Percentiles rank a stretch among this genome's conserved stretches.
phyloP scores from a whole-genome alignment of 2,797 vertebrate genomes.

The Pempheris klunzingeri region DNA sequence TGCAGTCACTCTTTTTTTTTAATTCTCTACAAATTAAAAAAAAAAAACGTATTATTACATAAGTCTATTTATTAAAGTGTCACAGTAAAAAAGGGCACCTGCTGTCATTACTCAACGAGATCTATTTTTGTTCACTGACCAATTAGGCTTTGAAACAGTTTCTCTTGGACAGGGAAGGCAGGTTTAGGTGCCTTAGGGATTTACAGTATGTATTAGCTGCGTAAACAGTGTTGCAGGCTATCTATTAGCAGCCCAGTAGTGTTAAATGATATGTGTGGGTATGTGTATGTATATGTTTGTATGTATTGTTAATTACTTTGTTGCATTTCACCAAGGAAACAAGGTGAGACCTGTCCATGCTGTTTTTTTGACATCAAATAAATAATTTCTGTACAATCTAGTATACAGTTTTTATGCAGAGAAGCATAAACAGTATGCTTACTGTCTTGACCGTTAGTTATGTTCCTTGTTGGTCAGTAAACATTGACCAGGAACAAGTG shows the following conservation, averaged over 20 bases:
- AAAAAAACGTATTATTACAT: constrained; percentile 5
- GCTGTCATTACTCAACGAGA: constrained; percentile 41
- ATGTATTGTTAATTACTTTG: constrained; percentile 13
- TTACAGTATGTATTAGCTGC: constrained; percentile 51
- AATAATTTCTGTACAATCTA: constrained; percentile 1
- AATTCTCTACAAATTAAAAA: background rate
- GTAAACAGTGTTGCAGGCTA: constrained; percentile 59
- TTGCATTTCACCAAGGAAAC: constrained; percentile 9
- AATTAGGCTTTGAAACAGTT: constrained; percentile 55
- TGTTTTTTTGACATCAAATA: constrained; percentile 8
- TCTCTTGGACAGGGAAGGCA: constrained; percentile 47
- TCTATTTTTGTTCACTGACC: constrained; percentile 64
- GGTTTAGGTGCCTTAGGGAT: constrained; percentile 56
- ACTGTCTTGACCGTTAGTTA: background rate
- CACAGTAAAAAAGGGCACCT: constrained; percentile 27
- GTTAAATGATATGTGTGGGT: constrained; percentile 50
- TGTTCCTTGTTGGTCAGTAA: constrained; percentile 5
- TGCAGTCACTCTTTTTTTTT: constrained; percentile 2
- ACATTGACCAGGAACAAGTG: background rate
- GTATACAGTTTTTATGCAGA: constrained; percentile 11
- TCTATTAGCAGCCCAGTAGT: constrained; percentile 49
- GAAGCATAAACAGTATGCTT: constrained; percentile 13
- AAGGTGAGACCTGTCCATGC: constrained; percentile 17
- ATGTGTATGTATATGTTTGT: constrained; percentile 3
- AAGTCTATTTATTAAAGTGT: constrained; percentile 13